These are phyloP conservation scores for Tenrec ecaudatus DNA, from an alignment of 2,113 vertebrate species.

Conservation along the genomic window DNA sequence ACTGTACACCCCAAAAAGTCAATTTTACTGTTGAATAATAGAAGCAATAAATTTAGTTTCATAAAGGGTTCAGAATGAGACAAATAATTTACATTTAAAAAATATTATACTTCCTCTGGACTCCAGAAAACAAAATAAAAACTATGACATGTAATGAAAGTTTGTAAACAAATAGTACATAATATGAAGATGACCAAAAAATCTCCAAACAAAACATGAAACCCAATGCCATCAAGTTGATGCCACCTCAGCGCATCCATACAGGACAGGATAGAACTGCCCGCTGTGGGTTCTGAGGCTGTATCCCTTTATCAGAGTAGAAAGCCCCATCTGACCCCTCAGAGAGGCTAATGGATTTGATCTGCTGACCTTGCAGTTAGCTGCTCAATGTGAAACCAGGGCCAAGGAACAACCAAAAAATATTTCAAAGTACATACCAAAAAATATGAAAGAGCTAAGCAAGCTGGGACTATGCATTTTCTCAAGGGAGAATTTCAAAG, in stretches of 20 bases:
- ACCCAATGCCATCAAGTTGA: too few relatives aligned
- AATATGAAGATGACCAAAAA: not conserved
- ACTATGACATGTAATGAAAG: not conserved
- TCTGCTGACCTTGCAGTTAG: too few relatives aligned
- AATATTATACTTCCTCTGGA: too few relatives aligned
- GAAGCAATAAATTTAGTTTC: not conserved
- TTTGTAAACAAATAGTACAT: conserved; percentile 21
- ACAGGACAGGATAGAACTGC: too few relatives aligned
- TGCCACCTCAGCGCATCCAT: too few relatives aligned
- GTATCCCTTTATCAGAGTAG: too few relatives aligned
- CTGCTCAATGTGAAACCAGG: too few relatives aligned
- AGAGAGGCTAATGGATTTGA: too few relatives aligned
- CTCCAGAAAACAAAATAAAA: too few relatives aligned
- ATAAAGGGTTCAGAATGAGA: conserved; percentile 15
- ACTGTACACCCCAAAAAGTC: not conserved
- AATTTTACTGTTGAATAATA: conserved; percentile 21
- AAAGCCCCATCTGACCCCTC: too few relatives aligned
- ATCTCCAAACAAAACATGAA: too few relatives aligned
- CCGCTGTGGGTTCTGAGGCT: too few relatives aligned
- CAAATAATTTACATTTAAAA: not conserved
- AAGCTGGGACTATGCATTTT: not conserved
- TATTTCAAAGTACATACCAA: conserved; percentile 8
- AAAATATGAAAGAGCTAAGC: not conserved
- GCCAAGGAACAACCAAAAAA: conserved; percentile 1
- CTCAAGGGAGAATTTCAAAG: conserved; percentile 27